phyloP scores from a whole-genome alignment of 1,140 invertebrate genomes.

The Leptinotarsa defecta region DNA sequence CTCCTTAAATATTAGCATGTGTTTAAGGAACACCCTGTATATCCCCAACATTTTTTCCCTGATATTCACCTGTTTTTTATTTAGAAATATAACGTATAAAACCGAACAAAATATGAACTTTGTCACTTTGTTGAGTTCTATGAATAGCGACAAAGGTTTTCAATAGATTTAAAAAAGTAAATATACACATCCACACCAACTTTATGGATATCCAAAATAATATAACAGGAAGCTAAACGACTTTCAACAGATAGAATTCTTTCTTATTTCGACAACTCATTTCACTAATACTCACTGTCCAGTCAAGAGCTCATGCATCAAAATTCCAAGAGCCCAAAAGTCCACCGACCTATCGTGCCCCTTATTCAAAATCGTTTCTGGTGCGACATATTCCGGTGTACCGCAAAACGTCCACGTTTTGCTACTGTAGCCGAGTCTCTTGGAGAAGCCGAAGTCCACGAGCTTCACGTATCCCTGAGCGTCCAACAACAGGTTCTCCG shows the following conservation, averaged over 20 bases:
- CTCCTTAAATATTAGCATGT: too few relatives aligned
- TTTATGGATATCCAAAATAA: too few relatives aligned
- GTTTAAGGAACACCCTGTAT: too few relatives aligned
- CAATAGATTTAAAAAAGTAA: too few relatives aligned
- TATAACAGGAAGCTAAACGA: too few relatives aligned
- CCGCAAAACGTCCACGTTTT: slow-evolving; percentile 92
- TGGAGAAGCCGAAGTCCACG: slow-evolving; percentile 89
- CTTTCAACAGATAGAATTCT: neutral
- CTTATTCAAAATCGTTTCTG: slow-evolving; percentile 75
- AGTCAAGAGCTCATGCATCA: slow-evolving; percentile 79
- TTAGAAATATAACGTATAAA: too few relatives aligned
- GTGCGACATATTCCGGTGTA: slow-evolving; percentile 75
- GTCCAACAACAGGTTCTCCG: slow-evolving; percentile 79
- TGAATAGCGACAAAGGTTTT: too few relatives aligned
- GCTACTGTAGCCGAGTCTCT: slow-evolving; percentile 71
- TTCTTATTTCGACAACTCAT: neutral
- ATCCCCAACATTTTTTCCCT: too few relatives aligned
- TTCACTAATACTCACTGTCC: slow-evolving; percentile 60
- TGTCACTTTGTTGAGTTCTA: too few relatives aligned
- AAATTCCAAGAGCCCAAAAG: slow-evolving; percentile 81
- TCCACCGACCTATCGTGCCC: slow-evolving; percentile 78
- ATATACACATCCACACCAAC: too few relatives aligned
- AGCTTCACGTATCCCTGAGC: slow-evolving; percentile 76
- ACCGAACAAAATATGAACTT: too few relatives aligned
- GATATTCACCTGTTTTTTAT: too few relatives aligned